These are phyloP conservation scores for Trichopria drosophilae DNA, from an alignment of 2,888 invertebrate species.

Conservation along the genomic window DNA sequence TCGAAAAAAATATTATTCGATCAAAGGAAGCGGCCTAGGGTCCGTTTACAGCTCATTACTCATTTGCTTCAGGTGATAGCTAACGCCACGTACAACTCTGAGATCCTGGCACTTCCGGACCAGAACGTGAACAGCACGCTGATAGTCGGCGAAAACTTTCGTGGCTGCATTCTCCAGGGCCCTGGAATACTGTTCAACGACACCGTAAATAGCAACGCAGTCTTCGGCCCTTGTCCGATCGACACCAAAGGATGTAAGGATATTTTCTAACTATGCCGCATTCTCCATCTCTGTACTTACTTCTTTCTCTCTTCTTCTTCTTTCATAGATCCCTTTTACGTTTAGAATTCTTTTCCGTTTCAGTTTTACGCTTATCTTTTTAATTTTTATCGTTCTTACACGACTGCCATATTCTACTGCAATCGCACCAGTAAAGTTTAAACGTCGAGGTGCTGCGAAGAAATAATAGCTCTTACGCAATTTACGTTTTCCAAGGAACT, in stretches of 20 bases:
- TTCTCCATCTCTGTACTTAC: too few relatives aligned
- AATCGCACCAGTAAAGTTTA: too few relatives aligned
- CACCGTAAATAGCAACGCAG: slow-evolving; percentile 69
- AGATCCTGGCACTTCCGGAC: slow-evolving; percentile 73
- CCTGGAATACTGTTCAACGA: slow-evolving; percentile 79
- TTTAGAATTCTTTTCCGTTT: background rate
- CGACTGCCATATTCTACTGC: too few relatives aligned
- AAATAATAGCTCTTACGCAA: too few relatives aligned
- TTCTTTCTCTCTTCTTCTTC: slow-evolving; percentile 13
- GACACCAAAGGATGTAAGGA: slow-evolving; percentile 71
- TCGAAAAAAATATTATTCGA: too few relatives aligned
- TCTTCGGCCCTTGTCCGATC: slow-evolving; percentile 78
- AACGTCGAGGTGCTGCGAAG: too few relatives aligned
- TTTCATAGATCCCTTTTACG: background rate
- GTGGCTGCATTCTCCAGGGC: slow-evolving; percentile 83
- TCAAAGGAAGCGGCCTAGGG: too few relatives aligned
- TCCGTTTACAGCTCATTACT: too few relatives aligned
- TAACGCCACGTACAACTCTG: slow-evolving; percentile 77
- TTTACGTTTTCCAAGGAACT: too few relatives aligned
- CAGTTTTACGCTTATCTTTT: too few relatives aligned
- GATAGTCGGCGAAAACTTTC: slow-evolving; percentile 78
- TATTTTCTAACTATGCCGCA: background rate
- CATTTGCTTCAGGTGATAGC: slow-evolving; percentile 77
- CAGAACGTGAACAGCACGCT: slow-evolving; percentile 74
- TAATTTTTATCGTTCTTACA: too few relatives aligned